Base-by-base conservation (phyloP, 1,140 invertebrate species). In the Asobara japonica region DNA sequence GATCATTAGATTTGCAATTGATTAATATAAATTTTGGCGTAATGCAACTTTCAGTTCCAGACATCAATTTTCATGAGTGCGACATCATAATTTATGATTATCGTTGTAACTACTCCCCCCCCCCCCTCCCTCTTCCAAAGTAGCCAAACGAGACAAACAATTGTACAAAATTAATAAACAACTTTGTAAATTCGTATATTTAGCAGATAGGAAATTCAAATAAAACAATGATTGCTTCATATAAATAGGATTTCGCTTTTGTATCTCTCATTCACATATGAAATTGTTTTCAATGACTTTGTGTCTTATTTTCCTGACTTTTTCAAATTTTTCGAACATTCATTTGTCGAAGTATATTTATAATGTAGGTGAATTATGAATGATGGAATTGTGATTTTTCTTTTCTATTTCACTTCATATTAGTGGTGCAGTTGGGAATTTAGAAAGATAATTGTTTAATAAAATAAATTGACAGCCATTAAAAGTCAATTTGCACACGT, bases 341-440 rank as follows among this genome's bases (percentile, higher is more conserved):
- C 66, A 67, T 62, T 71, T 36, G 48, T 66, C 29, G 45, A 62
- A 30, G 31, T 65, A 60, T 36, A 51, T 68, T 70, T 71, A 67
- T 60, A 65, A 56, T 69, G 48, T 60, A 73, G 45, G 64, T 68
- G 65, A 67, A 74, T 64, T 74, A 51, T 74, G 71, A 68, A 71
- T 36, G 68, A 65, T 45, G 56, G 68, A 27, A 45, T 33, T 56
- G 38, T 71, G 60, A n/a, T n/a, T n/a, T n/a, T 31, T 38, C 13
- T 71, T 74, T 45, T 67, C 36, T 33, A 16, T 68, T 62, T 48
- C 20, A 27, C 67, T 45, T 31, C 41, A 3, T 41, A 62, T 31
- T 38, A 41, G 22, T 45, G 13, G 66, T 41, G 13, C n/a, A 51
- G n/a, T 30, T 18, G 27, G 30, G 20, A 33, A 30, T 31, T 20